These are phyloP conservation scores for Andrena trimmerana DNA, from an alignment of 2,888 invertebrate genomes.

Conservation along the genomic window DNA sequence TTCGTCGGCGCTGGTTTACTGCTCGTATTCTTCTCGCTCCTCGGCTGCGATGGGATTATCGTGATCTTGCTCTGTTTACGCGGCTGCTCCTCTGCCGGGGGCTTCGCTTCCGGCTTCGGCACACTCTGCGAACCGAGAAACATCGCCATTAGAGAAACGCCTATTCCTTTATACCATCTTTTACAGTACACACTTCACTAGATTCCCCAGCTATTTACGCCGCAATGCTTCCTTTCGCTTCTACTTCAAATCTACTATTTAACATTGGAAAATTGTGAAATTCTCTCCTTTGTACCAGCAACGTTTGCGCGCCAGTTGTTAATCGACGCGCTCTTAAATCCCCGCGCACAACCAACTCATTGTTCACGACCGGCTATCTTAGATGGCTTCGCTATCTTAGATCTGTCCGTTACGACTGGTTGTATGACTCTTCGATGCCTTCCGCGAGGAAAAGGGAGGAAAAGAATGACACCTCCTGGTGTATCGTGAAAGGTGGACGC, in stretches of 20 bases:
- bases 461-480: conserved; percentile 26
- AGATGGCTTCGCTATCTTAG: neutral
- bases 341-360: conserved; percentile 18
- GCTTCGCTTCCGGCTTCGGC: conserved; percentile 76
- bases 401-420: conserved; percentile 6
- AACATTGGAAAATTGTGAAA: neutral
- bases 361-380: conserved; percentile 20
- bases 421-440: neutral
- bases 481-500: conserved; percentile 28
- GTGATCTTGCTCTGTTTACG: conserved; percentile 85
- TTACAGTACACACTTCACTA: neutral
- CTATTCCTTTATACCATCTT: neutral
- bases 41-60: conserved; percentile 84
- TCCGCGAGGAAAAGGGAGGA: conserved; percentile 17
- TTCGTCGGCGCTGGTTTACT: conserved; percentile 75
- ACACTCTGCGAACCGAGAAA: conserved; percentile 76
- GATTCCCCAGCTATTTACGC: neutral
- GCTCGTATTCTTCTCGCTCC: conserved; percentile 77
- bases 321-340: conserved; percentile 1
- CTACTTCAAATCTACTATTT: neutral
- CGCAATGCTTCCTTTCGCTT: neutral
- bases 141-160: neutral
- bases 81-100: conserved; percentile 69
- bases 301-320: conserved; percentile 21
- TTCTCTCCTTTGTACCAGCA: neutral